Conservation (phyloP, 1,140 invertebrate species). For the Orius laevigatus region DNA sequence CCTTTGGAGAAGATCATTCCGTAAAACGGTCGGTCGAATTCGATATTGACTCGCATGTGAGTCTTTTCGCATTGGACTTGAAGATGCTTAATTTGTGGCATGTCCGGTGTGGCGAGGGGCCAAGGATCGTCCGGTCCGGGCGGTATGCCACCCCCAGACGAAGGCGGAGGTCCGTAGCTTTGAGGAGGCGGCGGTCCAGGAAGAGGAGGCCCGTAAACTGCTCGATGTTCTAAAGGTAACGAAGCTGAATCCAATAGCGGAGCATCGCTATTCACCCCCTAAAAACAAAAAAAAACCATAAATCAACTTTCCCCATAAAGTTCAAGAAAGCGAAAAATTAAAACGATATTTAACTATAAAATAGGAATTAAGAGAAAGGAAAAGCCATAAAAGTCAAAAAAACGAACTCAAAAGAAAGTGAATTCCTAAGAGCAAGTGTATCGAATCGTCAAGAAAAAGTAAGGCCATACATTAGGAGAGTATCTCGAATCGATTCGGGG, state of each 20-base stretch:
- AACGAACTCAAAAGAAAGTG: not conserved
- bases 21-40: constrained; percentile 87
- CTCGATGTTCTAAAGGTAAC: constrained; percentile 22
- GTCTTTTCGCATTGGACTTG: constrained; percentile 91
- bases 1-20: constrained; percentile 88
- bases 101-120: constrained; percentile 62
- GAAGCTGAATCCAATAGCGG: constrained; percentile 19
- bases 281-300: constrained; percentile 11
- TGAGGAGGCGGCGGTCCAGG: constrained; percentile 21
- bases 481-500: no score
- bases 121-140: constrained; percentile 46
- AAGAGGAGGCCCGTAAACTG: constrained; percentile 22
- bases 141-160: constrained; percentile 16
- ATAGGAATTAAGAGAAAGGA: not conserved
- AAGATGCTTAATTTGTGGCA: constrained; percentile 78
- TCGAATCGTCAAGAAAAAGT: not conserved
- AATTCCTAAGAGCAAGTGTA: not conserved
- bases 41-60: constrained; percentile 79
- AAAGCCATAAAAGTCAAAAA: not conserved
- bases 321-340: not conserved
- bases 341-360: not conserved
- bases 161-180: constrained; percentile 27
- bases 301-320: not conserved
- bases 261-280: constrained; percentile 21
- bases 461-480: not conserved